A percentile compares a stretch with the other conserved stretches of the same genome.
These are phyloP conservation scores for Mamestra brassicae DNA, from an alignment of 2,888 invertebrate genomes.

Conservation along the genomic window DNA sequence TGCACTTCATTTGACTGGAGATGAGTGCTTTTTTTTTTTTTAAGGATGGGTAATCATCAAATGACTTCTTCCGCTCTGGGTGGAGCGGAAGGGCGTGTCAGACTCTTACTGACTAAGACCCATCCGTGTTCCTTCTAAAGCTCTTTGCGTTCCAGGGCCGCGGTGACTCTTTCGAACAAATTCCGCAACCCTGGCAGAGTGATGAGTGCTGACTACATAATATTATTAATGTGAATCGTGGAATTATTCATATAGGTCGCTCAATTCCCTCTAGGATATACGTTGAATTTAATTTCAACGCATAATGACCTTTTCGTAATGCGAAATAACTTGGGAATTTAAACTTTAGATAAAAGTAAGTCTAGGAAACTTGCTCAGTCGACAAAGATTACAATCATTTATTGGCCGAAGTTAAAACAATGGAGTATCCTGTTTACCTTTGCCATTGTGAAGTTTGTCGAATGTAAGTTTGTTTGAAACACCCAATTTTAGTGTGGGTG, in stretches of 20 bases:
- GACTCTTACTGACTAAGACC: no score
- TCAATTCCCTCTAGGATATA: conserved; percentile 10
- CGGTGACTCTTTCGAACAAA: no score
- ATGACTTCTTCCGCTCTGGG: no score
- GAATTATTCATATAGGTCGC: conserved; percentile 18
- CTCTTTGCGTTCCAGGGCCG: no score
- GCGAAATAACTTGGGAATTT: conserved; percentile 48
- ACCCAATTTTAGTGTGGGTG: conserved; percentile 68
- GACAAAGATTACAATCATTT: conserved; percentile 68
- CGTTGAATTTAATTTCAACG: conserved; percentile 29
- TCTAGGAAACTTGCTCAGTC: conserved; percentile 45
- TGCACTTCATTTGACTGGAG: conserved; percentile 15
- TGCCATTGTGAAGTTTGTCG: conserved; percentile 64
- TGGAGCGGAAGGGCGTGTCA: no score
- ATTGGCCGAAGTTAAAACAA: conserved; percentile 67
- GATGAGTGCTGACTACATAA: not conserved
- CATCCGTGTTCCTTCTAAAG: no score
- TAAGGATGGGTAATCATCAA: no score
- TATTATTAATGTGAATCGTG: conserved; percentile 19
- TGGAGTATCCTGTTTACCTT: conserved; percentile 65
- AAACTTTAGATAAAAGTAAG: conserved; percentile 65
- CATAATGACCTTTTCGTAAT: conserved; percentile 43
- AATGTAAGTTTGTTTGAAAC: conserved; percentile 62
- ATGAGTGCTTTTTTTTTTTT: not conserved
- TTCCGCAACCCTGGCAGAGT: no score